Base-by-base conservation (phyloP, 2,113 vertebrate species). In the Meleagris gallopavo region DNA sequence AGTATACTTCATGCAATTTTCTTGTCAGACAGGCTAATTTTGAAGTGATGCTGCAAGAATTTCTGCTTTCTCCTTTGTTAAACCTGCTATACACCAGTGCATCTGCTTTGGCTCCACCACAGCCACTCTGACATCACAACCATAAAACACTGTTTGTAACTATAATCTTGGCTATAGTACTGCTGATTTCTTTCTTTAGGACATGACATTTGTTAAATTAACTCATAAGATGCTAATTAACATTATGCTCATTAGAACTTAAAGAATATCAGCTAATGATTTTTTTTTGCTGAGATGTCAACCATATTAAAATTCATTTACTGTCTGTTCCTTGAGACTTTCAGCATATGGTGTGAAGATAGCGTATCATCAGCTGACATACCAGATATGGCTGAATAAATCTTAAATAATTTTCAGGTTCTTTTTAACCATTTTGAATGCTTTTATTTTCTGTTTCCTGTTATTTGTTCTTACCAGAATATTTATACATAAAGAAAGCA, bases 121-220 rank as follows among this genome's bases (percentile, higher is more conserved):
- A 88, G 50, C 78, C 36, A 9, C 46, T 70, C 11, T 82, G 65
- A 61, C 45, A 72, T 7, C 10, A 30, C 61, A 40, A 19, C 25
- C 38, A 18, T 72, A 46, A 76, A 13, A 8, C 62, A 9, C 71
- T 65, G 45, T 90, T 83, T 79, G 32, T 94, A 58, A 57, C 55
- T 36, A 7, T 50, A 50, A 72, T 46, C 15, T 67, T 77, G 27
- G 34, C 61, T 78, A 10, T 74, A 54, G 45, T 32, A 24, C 76
- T 78, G 85, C 54, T 74, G 54, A 41, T 80, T 91, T 74, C 64
- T 77, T 88, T 94, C 25, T 11, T 88, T 92, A 87, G 54, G 45
- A 65, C 36, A 66, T 8, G 2, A 88, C 86, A 21, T 86, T 94
- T 91, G 54, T 75, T 66, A 30, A 36, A 5, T 66, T 69, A 93